A percentile compares a stretch with the other conserved stretches of the same genome.
These are phyloP conservation scores for Thysanoteuthis rhombus DNA, from an alignment of 2,888 invertebrate genomes.

Conservation along the genomic window DNA sequence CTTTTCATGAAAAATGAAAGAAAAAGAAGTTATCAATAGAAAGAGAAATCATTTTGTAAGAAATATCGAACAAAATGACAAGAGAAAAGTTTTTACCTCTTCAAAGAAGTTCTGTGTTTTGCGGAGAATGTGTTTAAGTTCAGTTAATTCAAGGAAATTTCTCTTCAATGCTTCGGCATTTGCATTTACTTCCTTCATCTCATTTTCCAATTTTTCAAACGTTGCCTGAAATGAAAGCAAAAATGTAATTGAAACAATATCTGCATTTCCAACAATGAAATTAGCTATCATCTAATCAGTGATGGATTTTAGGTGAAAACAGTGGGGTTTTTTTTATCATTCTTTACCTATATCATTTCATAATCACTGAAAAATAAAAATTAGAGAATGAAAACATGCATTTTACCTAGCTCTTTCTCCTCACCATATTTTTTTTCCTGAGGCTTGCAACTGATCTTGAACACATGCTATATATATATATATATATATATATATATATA, in stretches of 20 bases:
- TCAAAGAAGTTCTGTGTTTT: constrained; percentile 99
- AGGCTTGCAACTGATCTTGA: too few species aligned
- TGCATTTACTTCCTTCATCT: constrained; percentile 96
- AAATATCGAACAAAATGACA: neutral
- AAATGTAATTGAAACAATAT: neutral
- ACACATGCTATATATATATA: too few species aligned
- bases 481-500: too few species aligned
- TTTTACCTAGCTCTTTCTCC: too few species aligned
- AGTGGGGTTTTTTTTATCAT: too few species aligned
- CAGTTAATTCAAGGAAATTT: constrained; percentile 95
- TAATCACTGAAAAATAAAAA: too few species aligned
- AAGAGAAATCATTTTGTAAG: neutral
- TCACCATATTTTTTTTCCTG: too few species aligned
- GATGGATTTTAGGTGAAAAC: neutral
- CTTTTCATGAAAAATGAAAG: too few species aligned
- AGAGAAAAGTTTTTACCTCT: constrained; percentile 74
- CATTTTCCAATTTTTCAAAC: constrained; percentile 96
- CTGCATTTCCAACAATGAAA: neutral
- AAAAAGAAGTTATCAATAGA: neutral
- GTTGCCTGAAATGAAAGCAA: constrained; percentile 71
- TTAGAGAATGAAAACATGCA: too few species aligned
- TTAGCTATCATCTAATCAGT: neutral
- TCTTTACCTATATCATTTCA: too few species aligned
- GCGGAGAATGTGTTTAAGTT: constrained; percentile 94
- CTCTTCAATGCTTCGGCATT: constrained; percentile 97